phyloP scores from a whole-genome alignment of 2,113 vertebrate species.

The Struthidea cinerea region DNA sequence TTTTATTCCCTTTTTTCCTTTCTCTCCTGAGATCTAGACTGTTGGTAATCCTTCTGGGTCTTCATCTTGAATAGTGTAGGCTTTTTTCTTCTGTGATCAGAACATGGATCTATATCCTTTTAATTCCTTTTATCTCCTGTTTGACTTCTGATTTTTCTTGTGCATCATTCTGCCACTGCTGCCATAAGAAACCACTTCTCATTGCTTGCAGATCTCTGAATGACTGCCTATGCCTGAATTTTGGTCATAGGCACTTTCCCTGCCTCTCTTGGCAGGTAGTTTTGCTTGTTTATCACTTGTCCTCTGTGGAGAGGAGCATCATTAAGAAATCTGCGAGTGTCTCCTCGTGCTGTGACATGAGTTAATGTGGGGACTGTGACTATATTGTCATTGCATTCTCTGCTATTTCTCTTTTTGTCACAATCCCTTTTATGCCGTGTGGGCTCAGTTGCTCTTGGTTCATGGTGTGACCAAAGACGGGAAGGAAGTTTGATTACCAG shows the following conservation, averaged over 20 bases:
- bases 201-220: neutral
- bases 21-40: neutral
- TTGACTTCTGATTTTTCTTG: neutral
- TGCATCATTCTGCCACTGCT: neutral
- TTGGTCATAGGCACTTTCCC: neutral
- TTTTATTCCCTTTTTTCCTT: neutral
- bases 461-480: neutral
- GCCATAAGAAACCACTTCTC: neutral
- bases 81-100: neutral
- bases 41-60: neutral
- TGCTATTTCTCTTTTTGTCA: neutral
- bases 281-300: neutral
- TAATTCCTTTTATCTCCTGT: neutral
- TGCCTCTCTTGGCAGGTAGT: neutral
- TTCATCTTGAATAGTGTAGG: neutral
- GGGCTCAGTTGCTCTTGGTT: neutral
- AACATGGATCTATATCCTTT: neutral
- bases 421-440: rapidly evolving
- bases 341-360: neutral
- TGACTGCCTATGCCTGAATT: rapidly evolving
- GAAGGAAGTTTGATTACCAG: neutral
- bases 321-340: neutral
- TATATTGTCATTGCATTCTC: neutral
- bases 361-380: neutral
- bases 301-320: neutral